Evolutionary conservation across 2,113 vertebrate genomes (phyloP), one percentile per base, ranked within the genome.

Genomic region (Albula goreensis): DNA sequence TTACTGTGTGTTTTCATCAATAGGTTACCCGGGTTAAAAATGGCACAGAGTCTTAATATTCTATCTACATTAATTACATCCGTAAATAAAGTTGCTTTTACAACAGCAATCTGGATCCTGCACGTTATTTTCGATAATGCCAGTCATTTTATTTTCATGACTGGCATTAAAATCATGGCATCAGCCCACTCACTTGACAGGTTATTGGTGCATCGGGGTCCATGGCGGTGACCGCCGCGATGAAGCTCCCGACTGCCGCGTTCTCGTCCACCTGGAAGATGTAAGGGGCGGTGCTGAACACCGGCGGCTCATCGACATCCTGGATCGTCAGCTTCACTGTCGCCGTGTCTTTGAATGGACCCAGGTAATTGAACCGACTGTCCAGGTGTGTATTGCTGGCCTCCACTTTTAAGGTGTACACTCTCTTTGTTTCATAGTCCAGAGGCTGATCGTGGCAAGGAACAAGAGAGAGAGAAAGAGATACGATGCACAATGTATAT

Each of bases 181-280:
- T 4, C n/a, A 22, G 53, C 53, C 53, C n/a, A 92, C 96, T 92
- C 95, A 99, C 98, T 97, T 98, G 93, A 99, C 94, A 78, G 96
- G 81, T 97, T 97, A 89, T 94, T 97, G 88, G 94, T 90, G 92
- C 91, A 78, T 99, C 98, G 0, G 98, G 98, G 90, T 99, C 98
- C 89, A 96, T 94, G 11, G 98, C 98, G 15, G 94, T 93, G 77
- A 99, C 96, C 49, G 97, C 95, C 0, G 97, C 97, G 12, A 99
- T 96, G 49, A 97, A 96, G 89, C 95, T 99, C 52, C 98, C 98
- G 41, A 97, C 96, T 0, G 96, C 96, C 2, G 94, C 95, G 88
- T 99, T 97, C 94, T 99, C 98, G 74, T 98, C 97, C 81, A 99
- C 97, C 83, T 99, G 97, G 86, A 99, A 96, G 93, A 99, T 92